Percentiles rank a stretch among this genome's conserved stretches.
Evolutionary conservation across 1,140 invertebrate genomes (phyloP).

Genomic region (Bombus sibiricus): DNA sequence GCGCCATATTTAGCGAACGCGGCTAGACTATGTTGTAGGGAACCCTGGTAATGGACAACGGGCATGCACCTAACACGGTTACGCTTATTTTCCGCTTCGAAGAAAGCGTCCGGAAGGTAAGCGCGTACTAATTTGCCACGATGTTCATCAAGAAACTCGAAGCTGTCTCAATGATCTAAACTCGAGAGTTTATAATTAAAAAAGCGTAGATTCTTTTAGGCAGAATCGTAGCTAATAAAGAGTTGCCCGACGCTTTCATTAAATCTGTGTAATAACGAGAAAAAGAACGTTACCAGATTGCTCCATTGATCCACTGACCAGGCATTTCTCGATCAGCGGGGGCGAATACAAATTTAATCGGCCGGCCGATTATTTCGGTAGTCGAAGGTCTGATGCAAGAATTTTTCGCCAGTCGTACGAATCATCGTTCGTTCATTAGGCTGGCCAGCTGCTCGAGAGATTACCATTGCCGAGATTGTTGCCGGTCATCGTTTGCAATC

Average conservation of each 20-base stretch:
- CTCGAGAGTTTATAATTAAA: not conserved
- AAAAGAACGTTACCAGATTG: not conserved
- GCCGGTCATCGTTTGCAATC: constrained; percentile 69
- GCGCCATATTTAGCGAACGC: constrained; percentile 53
- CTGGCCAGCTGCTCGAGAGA: constrained; percentile 56
- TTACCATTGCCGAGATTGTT: constrained; percentile 65
- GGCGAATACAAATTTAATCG: constrained; percentile 47
- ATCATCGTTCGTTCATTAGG: constrained; percentile 67
- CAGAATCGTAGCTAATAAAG: not conserved
- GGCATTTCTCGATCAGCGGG: not conserved
- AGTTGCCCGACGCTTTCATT: not conserved
- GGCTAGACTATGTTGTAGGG: constrained; percentile 14
- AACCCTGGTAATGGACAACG: constrained; percentile 57
- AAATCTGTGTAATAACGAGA: not conserved
- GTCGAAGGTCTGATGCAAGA: constrained; percentile 31
- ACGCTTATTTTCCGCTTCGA: constrained; percentile 58
- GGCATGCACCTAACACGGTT: constrained; percentile 35
- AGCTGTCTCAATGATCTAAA: too few species aligned
- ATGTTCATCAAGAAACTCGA: not conserved
- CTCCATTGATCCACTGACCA: not conserved
- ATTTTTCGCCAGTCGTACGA: constrained; percentile 46
- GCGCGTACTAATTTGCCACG: constrained; percentile 22
- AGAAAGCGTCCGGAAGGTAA: constrained; percentile 24
- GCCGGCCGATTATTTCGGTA: constrained; percentile 43
- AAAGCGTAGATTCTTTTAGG: not conserved